Percentiles rank a stretch among this genome's conserved stretches.
Evolutionary conservation across 2,888 invertebrate species (phyloP).

Genomic region (Leistus spinibarbis): DNA sequence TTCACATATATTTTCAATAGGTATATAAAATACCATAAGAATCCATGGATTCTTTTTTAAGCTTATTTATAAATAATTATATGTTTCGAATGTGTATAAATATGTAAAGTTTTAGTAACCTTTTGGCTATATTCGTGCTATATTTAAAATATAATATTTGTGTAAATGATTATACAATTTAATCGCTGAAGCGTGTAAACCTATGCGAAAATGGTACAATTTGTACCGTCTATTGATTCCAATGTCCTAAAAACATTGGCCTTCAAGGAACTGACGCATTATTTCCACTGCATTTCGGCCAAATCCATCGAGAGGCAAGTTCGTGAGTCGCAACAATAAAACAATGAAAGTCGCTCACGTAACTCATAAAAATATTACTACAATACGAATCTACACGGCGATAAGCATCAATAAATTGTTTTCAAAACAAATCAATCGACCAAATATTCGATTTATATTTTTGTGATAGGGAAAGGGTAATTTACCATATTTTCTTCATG

Average conservation of each 20-base stretch:
- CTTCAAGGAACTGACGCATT: conserved; percentile 32
- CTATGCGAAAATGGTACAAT: conserved; percentile 32
- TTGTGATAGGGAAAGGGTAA: conserved; percentile 8
- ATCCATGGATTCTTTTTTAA: not conserved
- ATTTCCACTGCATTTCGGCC: conserved; percentile 31
- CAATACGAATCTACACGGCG: not conserved
- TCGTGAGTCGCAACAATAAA: conserved; percentile 27
- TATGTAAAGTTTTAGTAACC: not conserved
- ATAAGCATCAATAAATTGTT: conserved; percentile 3
- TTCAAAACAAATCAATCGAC: not conserved
- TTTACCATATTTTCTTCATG: conserved; percentile 47
- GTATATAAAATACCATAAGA: too few relatives aligned
- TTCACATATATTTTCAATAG: too few relatives aligned
- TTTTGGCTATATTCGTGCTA: not conserved
- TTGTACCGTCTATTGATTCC: conserved; percentile 39
- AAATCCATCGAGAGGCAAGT: not conserved
- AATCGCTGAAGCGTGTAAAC: not conserved
- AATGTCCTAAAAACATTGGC: conserved; percentile 26
- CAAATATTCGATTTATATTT: conserved; percentile 25
- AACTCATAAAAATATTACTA: not conserved
- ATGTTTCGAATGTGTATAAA: not conserved
- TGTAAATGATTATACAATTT: not conserved
- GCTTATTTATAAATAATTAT: not conserved
- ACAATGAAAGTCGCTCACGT: conserved; percentile 18
- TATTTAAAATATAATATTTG: not conserved